Conservation (phyloP, 2,888 invertebrate species). For the Azorinus chamasolen region DNA sequence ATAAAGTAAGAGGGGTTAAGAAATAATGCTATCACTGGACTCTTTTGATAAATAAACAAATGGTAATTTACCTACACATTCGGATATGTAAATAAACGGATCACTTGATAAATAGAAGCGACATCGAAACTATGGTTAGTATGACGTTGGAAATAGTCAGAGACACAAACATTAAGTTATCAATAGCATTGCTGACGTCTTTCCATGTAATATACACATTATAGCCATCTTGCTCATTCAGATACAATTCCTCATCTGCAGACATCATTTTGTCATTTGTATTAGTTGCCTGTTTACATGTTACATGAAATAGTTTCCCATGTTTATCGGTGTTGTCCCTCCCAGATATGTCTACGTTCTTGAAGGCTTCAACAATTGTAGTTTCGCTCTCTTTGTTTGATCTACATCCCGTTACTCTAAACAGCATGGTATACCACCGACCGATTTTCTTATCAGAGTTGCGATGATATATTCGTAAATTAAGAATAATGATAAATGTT, state of each 20-base stretch:
- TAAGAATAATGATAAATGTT: constrained; percentile 6
- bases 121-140: too few relatives aligned
- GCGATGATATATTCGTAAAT: constrained; percentile 11
- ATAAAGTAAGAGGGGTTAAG: too few relatives aligned
- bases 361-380: background rate
- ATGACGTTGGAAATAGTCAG: too few relatives aligned
- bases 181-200: constrained; percentile 24
- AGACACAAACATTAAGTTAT: constrained; percentile 9
- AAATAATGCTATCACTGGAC: too few relatives aligned
- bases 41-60: too few relatives aligned
- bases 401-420: background rate
- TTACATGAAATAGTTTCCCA: too few relatives aligned
- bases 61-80: too few relatives aligned
- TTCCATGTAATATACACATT: constrained; percentile 7
- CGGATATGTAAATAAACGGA: too few relatives aligned
- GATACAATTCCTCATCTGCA: background rate
- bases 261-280: background rate
- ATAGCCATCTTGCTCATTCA: background rate
- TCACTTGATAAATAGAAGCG: too few relatives aligned
- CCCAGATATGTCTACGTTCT: background rate
- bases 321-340: background rate
- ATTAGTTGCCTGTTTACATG: too few relatives aligned
- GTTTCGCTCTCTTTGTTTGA: background rate
- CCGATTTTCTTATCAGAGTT: background rate
- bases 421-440: background rate